Evolutionary conservation across 92 coral and sea anemone species (phyloP).

Genomic region (Bergia puertoricense): DNA sequence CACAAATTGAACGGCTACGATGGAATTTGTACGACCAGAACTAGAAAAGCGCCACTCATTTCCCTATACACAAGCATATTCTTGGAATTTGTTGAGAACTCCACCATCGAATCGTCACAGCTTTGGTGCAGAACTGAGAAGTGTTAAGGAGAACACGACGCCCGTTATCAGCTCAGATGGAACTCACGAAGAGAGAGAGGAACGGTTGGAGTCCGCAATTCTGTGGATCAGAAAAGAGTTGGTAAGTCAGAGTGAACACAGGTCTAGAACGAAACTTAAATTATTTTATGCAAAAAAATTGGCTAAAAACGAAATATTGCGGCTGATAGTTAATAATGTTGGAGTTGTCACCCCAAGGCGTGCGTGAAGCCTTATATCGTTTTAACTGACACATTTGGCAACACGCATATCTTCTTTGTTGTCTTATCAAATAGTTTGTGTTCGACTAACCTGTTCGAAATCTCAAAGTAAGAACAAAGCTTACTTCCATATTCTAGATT

Average conservation of each 20-base stretch:
- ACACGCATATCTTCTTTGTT: neutral
- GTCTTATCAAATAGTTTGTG: neutral
- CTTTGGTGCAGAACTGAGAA: constrained; percentile 45
- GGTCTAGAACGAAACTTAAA: neutral
- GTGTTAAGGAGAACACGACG: constrained; percentile 40
- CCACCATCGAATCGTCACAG: constrained; percentile 36
- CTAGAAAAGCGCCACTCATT: constrained; percentile 79
- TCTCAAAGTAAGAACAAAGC: too few species aligned
- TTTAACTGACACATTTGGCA: neutral
- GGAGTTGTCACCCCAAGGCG: neutral
- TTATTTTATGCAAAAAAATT: too few species aligned
- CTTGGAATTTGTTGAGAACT: constrained; percentile 69
- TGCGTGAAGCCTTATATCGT: neutral
- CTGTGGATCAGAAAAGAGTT: constrained; percentile 91
- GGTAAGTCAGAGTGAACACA: constrained; percentile 55
- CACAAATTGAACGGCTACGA: constrained; percentile 19
- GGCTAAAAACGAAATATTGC: too few species aligned
- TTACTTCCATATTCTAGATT: neutral
- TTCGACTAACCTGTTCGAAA: neutral
- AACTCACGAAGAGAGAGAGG: constrained; percentile 81
- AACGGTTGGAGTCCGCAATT: constrained; percentile 82
- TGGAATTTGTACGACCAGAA: constrained; percentile 47
- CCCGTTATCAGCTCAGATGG: constrained; percentile 85
- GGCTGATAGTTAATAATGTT: too few species aligned
- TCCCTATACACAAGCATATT: constrained; percentile 67